Evolutionary conservation across 2,113 vertebrate genomes (phyloP), one percentile per base, ranked within the genome.

Genomic region (Ifrita kowaldi): DNA sequence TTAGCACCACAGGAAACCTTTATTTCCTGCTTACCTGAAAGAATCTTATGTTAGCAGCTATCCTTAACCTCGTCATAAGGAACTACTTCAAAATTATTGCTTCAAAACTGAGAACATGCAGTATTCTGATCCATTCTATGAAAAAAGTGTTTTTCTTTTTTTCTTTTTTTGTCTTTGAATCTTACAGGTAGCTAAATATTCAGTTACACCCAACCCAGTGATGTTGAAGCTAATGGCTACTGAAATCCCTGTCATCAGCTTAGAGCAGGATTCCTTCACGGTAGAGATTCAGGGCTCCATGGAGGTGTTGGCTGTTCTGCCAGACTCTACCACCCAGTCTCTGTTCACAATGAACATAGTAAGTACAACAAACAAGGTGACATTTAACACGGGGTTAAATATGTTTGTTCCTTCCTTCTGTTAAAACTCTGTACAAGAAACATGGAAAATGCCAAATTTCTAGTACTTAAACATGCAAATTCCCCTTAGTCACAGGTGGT

Each of bases 331-430:
- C 4, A 83, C 62, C 0, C 67, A 97, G 75, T 56, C 74, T 4
- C 89, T 98, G 5, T 97, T 98, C 71, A 98, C 96, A 91, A 91
- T 97, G 94, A 97, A 97, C 30, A 74, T 97, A 30, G 97, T 98
- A 95, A 98, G 98, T 98, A 49, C 52, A 50, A 10, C 1, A 10
- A 80, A 84, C 9, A 44, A 67, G 23, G n/a, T 74, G 77, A 78
- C 2, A 1, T 49, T 84, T 67, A 57, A 71, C 60, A 52, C 11
- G 4, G 37, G 12, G 35, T 71, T 86, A 80, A 92, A 83, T 69
- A 56, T 5, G 11, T 49, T 90, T 74, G 35, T 57, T 70, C 42
- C 26, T 91, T 93, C 76, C 53, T 83, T 60, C 28, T 57, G 13
- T 69, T 89, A 69, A 69, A 93, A 39, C 23, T 73, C 69, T 77